Evolutionary conservation across 2,888 invertebrate species (phyloP).

Genomic region (Drosophila limbata): DNA sequence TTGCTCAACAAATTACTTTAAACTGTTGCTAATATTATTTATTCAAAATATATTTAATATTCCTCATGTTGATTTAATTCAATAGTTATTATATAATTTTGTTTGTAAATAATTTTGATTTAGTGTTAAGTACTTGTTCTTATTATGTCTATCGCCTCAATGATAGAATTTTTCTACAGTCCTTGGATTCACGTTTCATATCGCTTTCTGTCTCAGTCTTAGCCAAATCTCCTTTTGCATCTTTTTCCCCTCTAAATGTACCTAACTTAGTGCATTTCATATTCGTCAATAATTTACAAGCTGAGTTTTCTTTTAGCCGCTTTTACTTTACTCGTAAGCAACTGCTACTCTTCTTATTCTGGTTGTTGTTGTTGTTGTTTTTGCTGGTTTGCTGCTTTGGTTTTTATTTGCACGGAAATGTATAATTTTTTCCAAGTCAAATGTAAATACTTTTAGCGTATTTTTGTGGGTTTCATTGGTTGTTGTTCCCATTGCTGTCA

Average conservation of each 20-base stretch:
- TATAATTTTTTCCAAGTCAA: slow-evolving; percentile 80
- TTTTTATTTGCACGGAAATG: slow-evolving; percentile 82
- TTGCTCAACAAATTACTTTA: too few species aligned
- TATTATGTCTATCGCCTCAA: too few species aligned
- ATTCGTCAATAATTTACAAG: slow-evolving; percentile 55
- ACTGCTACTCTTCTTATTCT: slow-evolving; percentile 29
- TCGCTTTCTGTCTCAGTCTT: background rate
- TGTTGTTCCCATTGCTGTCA: slow-evolving; percentile 60
- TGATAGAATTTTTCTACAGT: too few species aligned
- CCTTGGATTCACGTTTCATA: background rate
- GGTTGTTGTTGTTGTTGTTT: background rate
- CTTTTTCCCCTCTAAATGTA: background rate
- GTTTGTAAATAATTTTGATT: too few species aligned
- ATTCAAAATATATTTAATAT: too few species aligned
- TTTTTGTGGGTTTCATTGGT: slow-evolving; percentile 77
- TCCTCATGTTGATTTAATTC: too few species aligned
- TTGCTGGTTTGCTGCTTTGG: slow-evolving; percentile 37
- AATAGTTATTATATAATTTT: too few species aligned
- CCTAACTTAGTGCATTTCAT: slow-evolving; percentile 57
- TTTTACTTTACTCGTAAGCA: slow-evolving; percentile 32
- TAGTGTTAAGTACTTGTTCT: too few species aligned
- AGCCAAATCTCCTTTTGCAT: background rate
- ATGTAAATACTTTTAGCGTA: slow-evolving; percentile 82
- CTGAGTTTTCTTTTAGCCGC: slow-evolving; percentile 25
- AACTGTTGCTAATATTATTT: too few species aligned